A percentile compares a stretch with the other conserved stretches of the same genome.
Conservation (phyloP, 1,140 invertebrate genomes). For the Drosophila asahinai region DNA sequence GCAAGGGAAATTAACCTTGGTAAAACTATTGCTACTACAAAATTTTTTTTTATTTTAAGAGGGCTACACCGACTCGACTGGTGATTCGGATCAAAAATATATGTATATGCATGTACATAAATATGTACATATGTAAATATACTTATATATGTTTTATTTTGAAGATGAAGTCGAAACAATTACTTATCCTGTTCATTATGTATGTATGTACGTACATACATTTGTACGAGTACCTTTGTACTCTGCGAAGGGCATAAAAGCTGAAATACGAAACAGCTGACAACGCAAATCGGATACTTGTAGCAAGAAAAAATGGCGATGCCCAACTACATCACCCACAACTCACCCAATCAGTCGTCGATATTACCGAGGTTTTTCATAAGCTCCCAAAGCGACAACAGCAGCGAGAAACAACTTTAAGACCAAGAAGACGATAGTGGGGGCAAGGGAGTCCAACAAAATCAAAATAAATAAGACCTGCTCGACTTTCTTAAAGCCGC, state of each 20-base stretch:
- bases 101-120: not conserved
- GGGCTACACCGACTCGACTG: too few species aligned
- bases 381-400: conserved; percentile 44
- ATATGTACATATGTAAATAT: not conserved
- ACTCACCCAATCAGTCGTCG: conserved; percentile 10
- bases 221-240: too few species aligned
- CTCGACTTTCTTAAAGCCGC: conserved; percentile 73
- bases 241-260: not conserved
- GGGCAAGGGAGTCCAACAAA: conserved; percentile 47
- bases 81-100: too few species aligned
- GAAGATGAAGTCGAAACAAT: not conserved
- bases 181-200: not conserved
- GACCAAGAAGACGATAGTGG: conserved; percentile 38
- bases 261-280: conserved; percentile 5
- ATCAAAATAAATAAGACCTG: conserved; percentile 77
- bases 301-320: not conserved
- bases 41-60: too few species aligned
- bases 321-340: not conserved
- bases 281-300: conserved; percentile 16
- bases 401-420: conserved; percentile 52
- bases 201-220: too few species aligned
- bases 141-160: not conserved
- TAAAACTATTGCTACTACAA: too few species aligned
- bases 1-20: too few species aligned
- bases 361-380: conserved; percentile 7